phyloP scores from a whole-genome alignment of 1,140 invertebrate genomes.

The Drosophila fuyamai region DNA sequence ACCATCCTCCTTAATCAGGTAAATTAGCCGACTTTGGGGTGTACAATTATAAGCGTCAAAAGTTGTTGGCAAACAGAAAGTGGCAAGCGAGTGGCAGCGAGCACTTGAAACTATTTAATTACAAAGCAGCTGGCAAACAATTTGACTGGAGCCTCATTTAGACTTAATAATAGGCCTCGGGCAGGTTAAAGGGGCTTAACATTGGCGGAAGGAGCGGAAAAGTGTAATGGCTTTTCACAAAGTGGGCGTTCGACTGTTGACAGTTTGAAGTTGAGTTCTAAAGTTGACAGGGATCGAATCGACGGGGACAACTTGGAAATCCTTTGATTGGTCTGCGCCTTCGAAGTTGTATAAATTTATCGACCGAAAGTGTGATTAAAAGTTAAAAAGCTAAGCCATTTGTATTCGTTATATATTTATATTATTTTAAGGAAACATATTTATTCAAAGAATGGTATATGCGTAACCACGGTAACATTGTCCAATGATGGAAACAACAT shows the following conservation, averaged over 20 bases:
- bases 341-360: constrained; percentile 5
- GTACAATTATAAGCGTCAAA: constrained; percentile 74
- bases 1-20: constrained; percentile 22
- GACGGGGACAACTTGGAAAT: constrained; percentile 4
- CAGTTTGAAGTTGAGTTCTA: constrained; percentile 25
- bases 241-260: constrained; percentile 24
- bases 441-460: no score
- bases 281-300: constrained; percentile 34
- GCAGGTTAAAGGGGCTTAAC: constrained; percentile 10
- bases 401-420: neutral
- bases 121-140: constrained; percentile 75
- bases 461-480: no score
- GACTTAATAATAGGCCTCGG: constrained; percentile 49
- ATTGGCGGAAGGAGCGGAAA: neutral
- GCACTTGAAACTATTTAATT: constrained; percentile 81
- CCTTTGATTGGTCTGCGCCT: constrained; percentile 23
- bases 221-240: neutral
- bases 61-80: constrained; percentile 75
- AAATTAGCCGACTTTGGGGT: constrained; percentile 22
- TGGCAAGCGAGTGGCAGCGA: constrained; percentile 58
- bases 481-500: no score
- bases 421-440: no score
- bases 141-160: constrained; percentile 73
- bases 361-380: neutral
- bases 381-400: neutral